Base-by-base conservation (phyloP, 1,140 invertebrate genomes). In the Stegodyphus dumicola region DNA sequence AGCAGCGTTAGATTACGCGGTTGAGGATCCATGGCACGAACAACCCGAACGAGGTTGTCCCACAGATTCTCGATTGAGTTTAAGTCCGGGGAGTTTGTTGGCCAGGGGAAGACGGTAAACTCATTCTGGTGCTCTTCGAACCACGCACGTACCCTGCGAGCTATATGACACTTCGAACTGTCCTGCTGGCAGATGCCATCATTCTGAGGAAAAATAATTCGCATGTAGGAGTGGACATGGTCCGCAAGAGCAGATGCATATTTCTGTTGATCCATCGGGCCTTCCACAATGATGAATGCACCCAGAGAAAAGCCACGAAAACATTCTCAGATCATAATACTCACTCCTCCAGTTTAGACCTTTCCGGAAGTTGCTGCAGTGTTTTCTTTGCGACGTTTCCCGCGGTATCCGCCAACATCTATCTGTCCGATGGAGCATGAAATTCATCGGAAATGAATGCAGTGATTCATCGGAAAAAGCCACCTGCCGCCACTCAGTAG, bases 101-200 rank as follows among this genome's bases (percentile, higher is more conserved):
- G 54, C 54, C 54, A 56, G 7, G 13, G 13, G 7, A 56, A 13
- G 7, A 56, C 54, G 54, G 65, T 66, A 66, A 66, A 17, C 65
- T 66, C 65, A 66, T 66, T n/a, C 65, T 66, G 65, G 65, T n/a
- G n/a, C 65, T 66, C 65, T 66, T 66, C 17, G n/a, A 66, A 66
- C 65, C 65, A 66, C 65, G 6, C 65, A 66, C n/a, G 65, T 11
- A 7, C 65, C 7, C 65, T 66, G 7, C 65, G 65, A 66, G n/a
- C n/a, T 56, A 10, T 66, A 66, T 66, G 65, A 66, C 65, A 7
- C 65, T 6, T 66, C 65, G n/a, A 7, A 66, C n/a, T 66, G 65
- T 66, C 65, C 65, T 17, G 65, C n/a, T 66, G 65, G 65, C n/a
- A 66, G 65, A 66, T 7, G 65, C 65, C 65, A 66, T 66, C 65